Conservation (phyloP, 2,888 invertebrate genomes). For the Heliconius charithonia region DNA sequence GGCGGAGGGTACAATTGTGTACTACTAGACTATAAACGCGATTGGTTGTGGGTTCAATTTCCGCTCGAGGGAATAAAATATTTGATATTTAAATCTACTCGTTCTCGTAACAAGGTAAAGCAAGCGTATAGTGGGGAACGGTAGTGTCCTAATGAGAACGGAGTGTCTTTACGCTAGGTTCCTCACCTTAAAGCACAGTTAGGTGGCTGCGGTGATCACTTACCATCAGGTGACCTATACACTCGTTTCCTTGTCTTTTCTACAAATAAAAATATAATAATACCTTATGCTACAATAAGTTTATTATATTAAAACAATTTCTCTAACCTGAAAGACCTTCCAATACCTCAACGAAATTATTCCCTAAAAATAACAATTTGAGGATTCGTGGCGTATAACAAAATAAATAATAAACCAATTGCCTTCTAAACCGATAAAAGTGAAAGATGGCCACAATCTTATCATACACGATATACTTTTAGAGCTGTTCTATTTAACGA, state of each 20-base stretch:
- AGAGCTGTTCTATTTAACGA: conserved; percentile 46
- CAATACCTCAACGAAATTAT: background rate
- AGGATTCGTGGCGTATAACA: background rate
- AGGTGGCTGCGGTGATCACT: too few species aligned
- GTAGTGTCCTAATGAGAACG: background rate
- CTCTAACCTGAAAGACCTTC: background rate
- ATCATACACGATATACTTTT: conserved; percentile 32
- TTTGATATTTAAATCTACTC: too few species aligned
- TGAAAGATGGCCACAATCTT: conserved; percentile 42
- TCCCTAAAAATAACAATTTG: background rate
- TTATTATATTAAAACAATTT: background rate
- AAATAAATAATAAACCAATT: conserved; percentile 32
- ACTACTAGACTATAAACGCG: too few species aligned
- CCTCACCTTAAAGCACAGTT: too few species aligned
- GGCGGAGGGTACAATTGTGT: too few species aligned
- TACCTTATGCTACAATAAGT: background rate
- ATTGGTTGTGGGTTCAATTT: too few species aligned
- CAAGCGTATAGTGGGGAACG: too few species aligned
- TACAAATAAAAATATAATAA: background rate
- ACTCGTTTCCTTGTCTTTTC: too few species aligned
- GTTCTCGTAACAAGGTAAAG: too few species aligned
- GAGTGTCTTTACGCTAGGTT: background rate
- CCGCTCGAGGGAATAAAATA: too few species aligned
- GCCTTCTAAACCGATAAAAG: conserved; percentile 23
- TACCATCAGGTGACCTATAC: too few species aligned